Percentiles rank a stretch among this genome's conserved stretches.
These are phyloP conservation scores for Acipenser oxyrinchus DNA, from an alignment of 2,797 vertebrate genomes.

Conservation along the genomic window DNA sequence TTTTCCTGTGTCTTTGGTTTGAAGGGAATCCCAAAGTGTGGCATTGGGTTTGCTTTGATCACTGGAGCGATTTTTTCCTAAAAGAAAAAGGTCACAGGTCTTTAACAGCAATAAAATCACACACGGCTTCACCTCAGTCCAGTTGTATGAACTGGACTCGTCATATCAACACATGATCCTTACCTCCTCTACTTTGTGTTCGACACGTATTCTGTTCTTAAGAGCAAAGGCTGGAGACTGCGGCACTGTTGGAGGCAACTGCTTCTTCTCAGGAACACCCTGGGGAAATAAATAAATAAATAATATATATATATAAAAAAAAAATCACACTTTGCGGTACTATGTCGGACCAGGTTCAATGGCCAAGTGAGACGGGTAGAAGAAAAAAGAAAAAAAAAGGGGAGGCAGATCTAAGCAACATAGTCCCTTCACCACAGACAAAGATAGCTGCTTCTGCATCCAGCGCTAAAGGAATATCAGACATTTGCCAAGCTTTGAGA, in stretches of 20 bases:
- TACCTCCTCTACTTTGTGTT: slow-evolving; percentile 61
- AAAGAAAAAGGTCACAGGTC: neutral
- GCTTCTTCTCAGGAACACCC: slow-evolving; percentile 83
- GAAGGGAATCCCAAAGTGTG: slow-evolving; percentile 81
- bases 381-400: too few species aligned
- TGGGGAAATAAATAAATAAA: slow-evolving; percentile 28
- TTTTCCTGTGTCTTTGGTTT: slow-evolving; percentile 68
- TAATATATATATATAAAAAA: too few species aligned
- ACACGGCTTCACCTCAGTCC: too few species aligned
- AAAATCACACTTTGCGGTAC: too few species aligned
- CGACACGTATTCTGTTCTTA: slow-evolving; percentile 62
- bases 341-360: too few species aligned
- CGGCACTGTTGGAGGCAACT: slow-evolving; percentile 66
- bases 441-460: too few species aligned
- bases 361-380: too few species aligned
- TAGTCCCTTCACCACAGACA: too few species aligned
- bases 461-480: too few species aligned
- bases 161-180: slow-evolving; percentile 8
- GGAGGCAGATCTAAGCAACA: too few species aligned
- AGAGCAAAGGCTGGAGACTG: slow-evolving; percentile 82
- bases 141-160: too few species aligned
- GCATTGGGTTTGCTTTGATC: slow-evolving; percentile 67
- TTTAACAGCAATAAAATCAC: neutral
- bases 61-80: slow-evolving; percentile 58
- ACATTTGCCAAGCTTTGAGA: too few species aligned